These are phyloP conservation scores for Hemicentrotus pulcherrimus DNA, from an alignment of 35 echinoderm and acorn worm species.

Conservation along the genomic window DNA sequence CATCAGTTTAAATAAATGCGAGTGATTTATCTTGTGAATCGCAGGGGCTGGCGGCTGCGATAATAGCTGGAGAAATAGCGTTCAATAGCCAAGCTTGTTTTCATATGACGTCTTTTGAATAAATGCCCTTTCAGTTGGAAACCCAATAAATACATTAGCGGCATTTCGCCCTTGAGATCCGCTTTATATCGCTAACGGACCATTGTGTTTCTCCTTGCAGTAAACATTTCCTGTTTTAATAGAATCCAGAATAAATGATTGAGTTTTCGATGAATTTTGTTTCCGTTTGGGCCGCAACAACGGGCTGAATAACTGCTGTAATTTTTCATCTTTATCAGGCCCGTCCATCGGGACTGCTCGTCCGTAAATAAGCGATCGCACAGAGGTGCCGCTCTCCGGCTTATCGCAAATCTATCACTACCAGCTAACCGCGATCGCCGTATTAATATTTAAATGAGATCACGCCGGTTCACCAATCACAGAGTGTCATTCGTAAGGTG, in stretches of 20 bases:
- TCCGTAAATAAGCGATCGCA: conserved; percentile 23
- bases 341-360: conserved; percentile 22
- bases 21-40: conserved; percentile 20
- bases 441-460: conserved; percentile 48
- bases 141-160: conserved; percentile 41
- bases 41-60: conserved; percentile 33
- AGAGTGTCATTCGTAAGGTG: neutral
- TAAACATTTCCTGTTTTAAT: conserved; percentile 45
- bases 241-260: conserved; percentile 46
- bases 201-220: conserved; percentile 33
- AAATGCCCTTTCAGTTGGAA: conserved; percentile 19
- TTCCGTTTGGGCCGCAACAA: conserved; percentile 21
- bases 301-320: conserved; percentile 13
- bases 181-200: conserved; percentile 35
- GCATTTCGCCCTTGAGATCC: conserved; percentile 34
- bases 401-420: conserved; percentile 28
- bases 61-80: conserved; percentile 21
- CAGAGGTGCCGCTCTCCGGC: conserved; percentile 17
- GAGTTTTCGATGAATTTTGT: conserved; percentile 41
- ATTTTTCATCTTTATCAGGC: conserved; percentile 39
- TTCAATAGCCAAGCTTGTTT: conserved; percentile 34
- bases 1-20: conserved; percentile 18
- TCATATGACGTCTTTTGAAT: conserved; percentile 35
- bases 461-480: conserved; percentile 15
- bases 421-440: neutral